A percentile compares a stretch with the other conserved stretches of the same genome.
Conservation (phyloP, 2,888 invertebrate genomes). For the Cataglyphis livida region DNA sequence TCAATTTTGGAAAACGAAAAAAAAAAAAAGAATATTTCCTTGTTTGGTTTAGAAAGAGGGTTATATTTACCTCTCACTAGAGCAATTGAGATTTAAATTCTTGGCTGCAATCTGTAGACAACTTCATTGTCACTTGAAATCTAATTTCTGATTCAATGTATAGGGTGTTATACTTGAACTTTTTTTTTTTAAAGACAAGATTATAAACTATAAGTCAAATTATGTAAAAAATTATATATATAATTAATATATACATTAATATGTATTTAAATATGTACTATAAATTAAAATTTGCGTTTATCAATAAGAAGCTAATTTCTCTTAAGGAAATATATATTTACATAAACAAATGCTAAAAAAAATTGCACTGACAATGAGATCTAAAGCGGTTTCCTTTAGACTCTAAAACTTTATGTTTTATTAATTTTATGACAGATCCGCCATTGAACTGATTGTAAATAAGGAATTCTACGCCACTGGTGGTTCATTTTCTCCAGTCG, state of each 20-base stretch:
- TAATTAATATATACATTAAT: neutral
- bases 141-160: neutral
- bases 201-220: neutral
- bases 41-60: constrained; percentile 28
- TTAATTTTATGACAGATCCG: constrained; percentile 19
- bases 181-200: neutral
- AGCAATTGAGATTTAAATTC: neutral
- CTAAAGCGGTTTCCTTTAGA: neutral
- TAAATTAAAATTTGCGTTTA: constrained; percentile 8
- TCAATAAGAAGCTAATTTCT: neutral
- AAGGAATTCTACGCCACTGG: constrained; percentile 62
- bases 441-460: constrained; percentile 25
- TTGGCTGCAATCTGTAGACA: neutral
- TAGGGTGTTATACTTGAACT: neutral
- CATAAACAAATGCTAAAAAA: neutral
- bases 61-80: constrained; percentile 49
- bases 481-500: constrained; percentile 62
- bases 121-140: constrained; percentile 7
- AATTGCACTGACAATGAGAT: neutral
- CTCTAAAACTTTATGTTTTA: neutral
- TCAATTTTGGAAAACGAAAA: constrained; percentile 59
- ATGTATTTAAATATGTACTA: neutral
- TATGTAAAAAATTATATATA: neutral
- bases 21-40: neutral
- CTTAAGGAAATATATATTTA: neutral